Percentiles rank a stretch among this genome's conserved stretches.
phyloP scores from a whole-genome alignment of 2,888 invertebrate genomes.

The Mesorhabditis belari region DNA sequence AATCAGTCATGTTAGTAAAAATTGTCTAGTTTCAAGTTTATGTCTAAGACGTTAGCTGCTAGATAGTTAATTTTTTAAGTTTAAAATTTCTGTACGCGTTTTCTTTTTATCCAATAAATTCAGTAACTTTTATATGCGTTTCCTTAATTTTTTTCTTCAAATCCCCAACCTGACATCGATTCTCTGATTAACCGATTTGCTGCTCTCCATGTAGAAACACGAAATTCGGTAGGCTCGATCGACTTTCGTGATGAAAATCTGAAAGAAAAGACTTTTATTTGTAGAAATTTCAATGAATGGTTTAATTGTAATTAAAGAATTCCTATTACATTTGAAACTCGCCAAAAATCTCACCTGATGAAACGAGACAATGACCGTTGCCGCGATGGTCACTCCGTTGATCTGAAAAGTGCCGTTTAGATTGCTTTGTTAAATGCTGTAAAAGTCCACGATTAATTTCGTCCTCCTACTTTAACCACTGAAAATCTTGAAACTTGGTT shows the following conservation, averaged over 20 bases:
- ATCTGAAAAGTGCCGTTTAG: constrained; percentile 14
- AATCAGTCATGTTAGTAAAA: no score
- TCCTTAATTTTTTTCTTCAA: no score
- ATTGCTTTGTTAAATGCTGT: not conserved
- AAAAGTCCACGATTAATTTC: no score
- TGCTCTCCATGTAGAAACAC: constrained; percentile 49
- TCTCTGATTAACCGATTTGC: constrained; percentile 40
- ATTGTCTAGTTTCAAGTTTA: no score
- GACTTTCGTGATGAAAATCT: constrained; percentile 51
- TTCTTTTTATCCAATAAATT: no score
- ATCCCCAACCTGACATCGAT: constrained; percentile 39
- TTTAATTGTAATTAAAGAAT: not conserved
- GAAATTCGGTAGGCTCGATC: constrained; percentile 48
- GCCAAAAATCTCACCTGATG: constrained; percentile 29
- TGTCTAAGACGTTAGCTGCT: no score
- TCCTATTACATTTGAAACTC: not conserved
- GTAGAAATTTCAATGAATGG: not conserved
- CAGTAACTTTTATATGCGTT: no score
- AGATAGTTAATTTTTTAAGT: no score
- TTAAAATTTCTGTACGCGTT: no score
- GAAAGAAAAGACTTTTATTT: not conserved
- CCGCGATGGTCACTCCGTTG: constrained; percentile 44
- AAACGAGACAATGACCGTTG: constrained; percentile 48
- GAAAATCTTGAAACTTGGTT: no score
- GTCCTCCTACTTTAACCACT: no score